Base-by-base conservation (phyloP, 2,888 invertebrate genomes). In the Drosophila mercatorum region DNA sequence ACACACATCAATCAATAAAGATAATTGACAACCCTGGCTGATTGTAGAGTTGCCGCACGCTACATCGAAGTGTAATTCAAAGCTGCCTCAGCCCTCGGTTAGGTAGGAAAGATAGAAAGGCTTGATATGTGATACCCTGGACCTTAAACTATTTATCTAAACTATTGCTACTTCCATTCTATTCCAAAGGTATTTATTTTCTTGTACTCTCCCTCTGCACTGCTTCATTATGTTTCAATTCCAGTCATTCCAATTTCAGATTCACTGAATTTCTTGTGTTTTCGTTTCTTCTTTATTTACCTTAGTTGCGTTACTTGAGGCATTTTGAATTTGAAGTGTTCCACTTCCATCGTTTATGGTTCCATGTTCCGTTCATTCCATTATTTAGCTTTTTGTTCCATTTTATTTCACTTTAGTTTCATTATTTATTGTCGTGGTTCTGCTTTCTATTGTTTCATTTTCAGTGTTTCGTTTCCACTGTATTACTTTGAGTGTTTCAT, bases 111-210 rank as follows among this genome's bases (percentile, higher is more conserved):
- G 34, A 41, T 55, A 43, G 47, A 62, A 66, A 51, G 43, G 57
- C 75, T 80, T 71, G 80, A 75, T 61, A 80, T 78, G 77, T 78
- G 77, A 80, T 78, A 78, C 80, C 80, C 80, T 68, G 44, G 7
- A 56, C 41, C 63, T 41, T 41, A 17, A 31, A 3, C 53, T 36
- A 14, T 26, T 34, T 56, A 36, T 17, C 22, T 22, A 22, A 22
- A 36, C 34, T 36, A 22, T 36, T 34, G 2, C 34, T 34, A 34
- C 10, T 34, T 34, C 34, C 34, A 34, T 34, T 34, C 2, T 2
- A 10, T 10, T 10, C 34, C 34, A 34, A 10, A 2, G 7, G 7
- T 10, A 34, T 10, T 34, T 10, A 0, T 34, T 6, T 34, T 34
- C 34, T 7, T 6, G 31, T 31, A 34, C 34, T 17, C 51, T 10